Base-by-base conservation (phyloP, 2,888 invertebrate genomes). In the Ecliptopera silaceata region DNA sequence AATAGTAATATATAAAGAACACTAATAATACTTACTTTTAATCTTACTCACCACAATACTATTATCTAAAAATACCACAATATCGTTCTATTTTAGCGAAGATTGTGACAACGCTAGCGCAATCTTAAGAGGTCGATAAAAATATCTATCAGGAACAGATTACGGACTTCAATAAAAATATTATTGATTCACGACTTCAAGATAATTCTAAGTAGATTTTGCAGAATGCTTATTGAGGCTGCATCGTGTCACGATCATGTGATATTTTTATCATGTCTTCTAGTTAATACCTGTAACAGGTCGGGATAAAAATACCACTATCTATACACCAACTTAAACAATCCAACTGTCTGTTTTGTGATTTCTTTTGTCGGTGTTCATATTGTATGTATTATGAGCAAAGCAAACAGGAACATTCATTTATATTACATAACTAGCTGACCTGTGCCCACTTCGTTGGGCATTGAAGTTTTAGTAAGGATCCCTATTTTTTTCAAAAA, bases 211-310 rank as follows among this genome's bases (percentile, higher is more conserved):
- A 42, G 26, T 13, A 1, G 26, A 13, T 1, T 26, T 22, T 10
- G 15, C 15, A 10, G 11, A 15, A 15, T 11, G 8, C 4, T 13
- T 10, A 26, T 13, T 22, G 26, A 4, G 10, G 1, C 18, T 29
- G 17, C 31, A 18, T 5, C 41, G 45, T 46, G 46, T 41, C 46
- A 4, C 13, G 22, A 15, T 53, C 53, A 53, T 53, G 46, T 53
- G 45, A 53, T 44, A 29, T 41, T 22, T 31, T 46, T 46, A 53
- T 46, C 39, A 48, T n/a, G n/a, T 3, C 17, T 1, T 5, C 12
- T 3, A 8, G 29, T n/a, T n/a, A 15, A 17, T 53, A 22, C n/a
- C 34, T 41, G 20, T 2, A 45, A 22, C 29, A n/a, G 32, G 18
- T 38, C 32, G 20, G 20, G 39, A 45, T 52, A 45, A 31, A 48